Evolutionary conservation across 2,797 vertebrate species (phyloP).

Genomic region (Tarsius wallacei): DNA sequence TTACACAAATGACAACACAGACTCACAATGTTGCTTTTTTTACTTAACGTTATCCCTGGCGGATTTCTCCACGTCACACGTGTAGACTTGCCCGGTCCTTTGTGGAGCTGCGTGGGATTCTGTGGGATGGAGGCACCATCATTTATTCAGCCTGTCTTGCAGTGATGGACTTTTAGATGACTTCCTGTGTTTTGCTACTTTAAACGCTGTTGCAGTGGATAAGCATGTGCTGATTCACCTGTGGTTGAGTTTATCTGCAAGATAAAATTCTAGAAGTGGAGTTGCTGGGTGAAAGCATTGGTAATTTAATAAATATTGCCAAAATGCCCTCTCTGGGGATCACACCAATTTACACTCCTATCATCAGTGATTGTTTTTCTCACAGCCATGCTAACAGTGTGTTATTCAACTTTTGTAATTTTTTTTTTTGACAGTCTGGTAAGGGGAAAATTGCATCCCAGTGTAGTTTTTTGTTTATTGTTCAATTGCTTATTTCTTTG

Average conservation of each 20-base stretch:
- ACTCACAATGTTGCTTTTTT: neutral
- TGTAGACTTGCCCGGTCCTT: neutral
- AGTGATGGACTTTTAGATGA: neutral
- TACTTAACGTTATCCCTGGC: neutral
- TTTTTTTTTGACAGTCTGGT: conserved; percentile 13
- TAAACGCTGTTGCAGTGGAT: neutral
- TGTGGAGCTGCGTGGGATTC: neutral
- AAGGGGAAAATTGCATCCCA: neutral
- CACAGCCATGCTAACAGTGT: neutral
- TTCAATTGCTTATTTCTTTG: neutral
- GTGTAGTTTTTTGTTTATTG: neutral
- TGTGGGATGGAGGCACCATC: neutral
- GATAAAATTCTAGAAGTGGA: neutral
- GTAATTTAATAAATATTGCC: conserved; percentile 9
- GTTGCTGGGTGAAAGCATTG: neutral
- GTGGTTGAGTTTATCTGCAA: neutral
- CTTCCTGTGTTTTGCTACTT: neutral
- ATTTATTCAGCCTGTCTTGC: neutral
- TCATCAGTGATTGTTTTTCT: neutral
- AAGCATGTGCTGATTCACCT: neutral
- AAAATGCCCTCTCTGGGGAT: neutral
- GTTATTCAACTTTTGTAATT: neutral
- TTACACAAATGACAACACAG: neutral
- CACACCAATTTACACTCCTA: neutral
- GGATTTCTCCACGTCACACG: neutral